Conservation (phyloP, 2,113 vertebrate species). For the Acanthisitta chloris region DNA sequence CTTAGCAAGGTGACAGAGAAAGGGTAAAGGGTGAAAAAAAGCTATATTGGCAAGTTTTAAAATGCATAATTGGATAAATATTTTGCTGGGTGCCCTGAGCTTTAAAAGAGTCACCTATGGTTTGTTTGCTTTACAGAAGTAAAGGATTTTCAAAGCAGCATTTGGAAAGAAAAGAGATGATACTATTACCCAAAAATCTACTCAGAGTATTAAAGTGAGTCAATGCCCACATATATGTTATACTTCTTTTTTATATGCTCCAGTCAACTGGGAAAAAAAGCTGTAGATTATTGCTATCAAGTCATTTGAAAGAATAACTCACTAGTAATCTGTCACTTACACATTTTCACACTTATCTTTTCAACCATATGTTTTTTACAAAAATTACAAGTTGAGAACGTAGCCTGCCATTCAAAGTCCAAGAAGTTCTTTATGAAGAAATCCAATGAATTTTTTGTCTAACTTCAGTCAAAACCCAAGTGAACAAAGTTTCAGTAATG, state of each 20-base stretch:
- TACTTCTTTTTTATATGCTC: neutral
- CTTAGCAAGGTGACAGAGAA: neutral
- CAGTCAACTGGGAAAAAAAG: neutral
- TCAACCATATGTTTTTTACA: neutral
- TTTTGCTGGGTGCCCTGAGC: neutral
- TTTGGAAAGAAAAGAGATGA: neutral
- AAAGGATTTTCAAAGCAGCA: neutral
- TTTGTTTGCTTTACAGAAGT: neutral
- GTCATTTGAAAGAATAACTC: neutral
- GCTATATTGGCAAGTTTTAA: neutral
- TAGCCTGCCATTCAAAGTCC: neutral
- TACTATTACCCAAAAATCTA: neutral
- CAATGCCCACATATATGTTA: neutral
- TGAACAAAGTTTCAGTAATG: neutral
- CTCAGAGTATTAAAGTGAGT: neutral
- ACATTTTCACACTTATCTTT: neutral
- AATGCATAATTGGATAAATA: neutral
- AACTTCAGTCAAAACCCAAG: neutral
- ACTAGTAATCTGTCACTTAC: neutral
- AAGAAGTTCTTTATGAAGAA: neutral
- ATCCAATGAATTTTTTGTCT: neutral
- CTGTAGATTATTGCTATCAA: neutral
- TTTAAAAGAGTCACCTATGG: neutral
- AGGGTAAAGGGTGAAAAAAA: slow-evolving; percentile 28
- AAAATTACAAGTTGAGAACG: neutral